A percentile compares a stretch with the other conserved stretches of the same genome.
Evolutionary conservation across 1,140 invertebrate genomes (phyloP).

Genomic region (Harpegnathos saltator): DNA sequence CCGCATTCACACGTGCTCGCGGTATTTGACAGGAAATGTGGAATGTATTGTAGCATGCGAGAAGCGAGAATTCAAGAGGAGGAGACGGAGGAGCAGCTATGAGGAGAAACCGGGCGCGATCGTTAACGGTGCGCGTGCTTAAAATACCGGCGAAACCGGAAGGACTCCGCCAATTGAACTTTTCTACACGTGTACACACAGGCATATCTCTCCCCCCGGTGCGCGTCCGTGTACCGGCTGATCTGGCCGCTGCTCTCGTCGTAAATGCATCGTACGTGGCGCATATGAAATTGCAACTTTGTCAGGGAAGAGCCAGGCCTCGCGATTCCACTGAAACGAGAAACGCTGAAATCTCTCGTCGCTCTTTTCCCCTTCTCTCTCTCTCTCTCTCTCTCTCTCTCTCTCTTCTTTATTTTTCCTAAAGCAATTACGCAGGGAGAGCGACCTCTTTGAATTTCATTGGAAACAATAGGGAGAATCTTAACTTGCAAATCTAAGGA

Average conservation of each 20-base stretch:
- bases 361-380: no score
- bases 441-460: neutral
- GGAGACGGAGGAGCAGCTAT: slow-evolving; percentile 26
- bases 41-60: slow-evolving; percentile 54
- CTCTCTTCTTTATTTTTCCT: neutral
- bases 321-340: no score
- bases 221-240: slow-evolving; percentile 10
- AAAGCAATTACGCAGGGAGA: neutral
- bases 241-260: slow-evolving; percentile 15
- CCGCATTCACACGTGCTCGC: slow-evolving; percentile 34
- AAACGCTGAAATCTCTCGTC: no score
- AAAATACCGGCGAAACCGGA: slow-evolving; percentile 73
- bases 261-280: slow-evolving; percentile 16
- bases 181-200: slow-evolving; percentile 37
- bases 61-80: slow-evolving; percentile 31
- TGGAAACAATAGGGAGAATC: neutral
- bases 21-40: slow-evolving; percentile 57
- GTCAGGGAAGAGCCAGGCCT: neutral
- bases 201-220: no score
- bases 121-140: slow-evolving; percentile 79
- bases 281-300: slow-evolving; percentile 15
- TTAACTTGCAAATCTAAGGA: neutral
- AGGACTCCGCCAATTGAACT: slow-evolving; percentile 51
- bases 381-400: no score
- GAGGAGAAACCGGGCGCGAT: slow-evolving; percentile 57